Base-by-base conservation (phyloP, 2,797 vertebrate species). In the Merluccius polli region DNA sequence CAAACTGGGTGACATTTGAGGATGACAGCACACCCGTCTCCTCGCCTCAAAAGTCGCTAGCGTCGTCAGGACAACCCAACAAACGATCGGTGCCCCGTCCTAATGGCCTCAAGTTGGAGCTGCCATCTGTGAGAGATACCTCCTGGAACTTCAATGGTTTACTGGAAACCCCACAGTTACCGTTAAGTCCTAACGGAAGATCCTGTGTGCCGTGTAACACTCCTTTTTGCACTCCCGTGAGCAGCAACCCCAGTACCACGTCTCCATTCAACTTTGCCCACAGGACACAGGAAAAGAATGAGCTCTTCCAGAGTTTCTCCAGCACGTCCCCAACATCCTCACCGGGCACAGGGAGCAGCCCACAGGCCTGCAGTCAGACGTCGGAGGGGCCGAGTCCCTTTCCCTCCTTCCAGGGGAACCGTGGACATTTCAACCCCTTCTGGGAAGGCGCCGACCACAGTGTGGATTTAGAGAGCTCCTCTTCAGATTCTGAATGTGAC, bases 1-100 rank as follows among this genome's bases (percentile, higher is more conserved):
- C 95, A 73, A 97, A 95, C 79, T 99, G 98, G 98, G 97, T 99
- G 84, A 99, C 96, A 2, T 99, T 99, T 75, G 98, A 99, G 68
- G 98, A 99, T 70, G 97, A 99, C 0, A 94, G 92, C 67, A 87
- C 92, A 0, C 82, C 93, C 1, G 91, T 95, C 78, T 91, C 95
- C 0, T 92, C 95, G 1, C 93, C 95, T 85, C 95, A 93, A 83
- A 97, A 95, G 87, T 78, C 88, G 67, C 68, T 84, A 12, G 84
- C 85, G 73, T 88, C 92, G 44, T 83, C 91, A 2, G 79, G 78
- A 48, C 59, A 65, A 27, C 78, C 83, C 80, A 93, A 79, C 87
- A 91, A 92, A 82, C 89, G 91, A 35, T 93, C 93, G 0, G 84
- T 94, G 3, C 95, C 94, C 31, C 95, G 94, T 86, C 93, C 96